Percentiles rank a stretch among this genome's conserved stretches.
Evolutionary conservation across 2,113 vertebrate genomes (phyloP).

Genomic region (Petroica traversi): DNA sequence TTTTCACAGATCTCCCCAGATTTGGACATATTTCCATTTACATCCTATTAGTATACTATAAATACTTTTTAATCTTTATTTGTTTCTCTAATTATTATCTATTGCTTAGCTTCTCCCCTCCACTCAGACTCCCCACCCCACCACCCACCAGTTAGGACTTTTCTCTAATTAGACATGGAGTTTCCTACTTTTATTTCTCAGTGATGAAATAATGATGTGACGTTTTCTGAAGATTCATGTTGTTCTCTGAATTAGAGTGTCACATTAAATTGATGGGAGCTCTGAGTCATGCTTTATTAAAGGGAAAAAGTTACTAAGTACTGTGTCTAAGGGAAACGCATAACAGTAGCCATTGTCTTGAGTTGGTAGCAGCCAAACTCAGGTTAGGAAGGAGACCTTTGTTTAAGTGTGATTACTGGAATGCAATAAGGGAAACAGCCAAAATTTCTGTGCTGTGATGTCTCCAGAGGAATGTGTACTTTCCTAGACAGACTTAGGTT

Average conservation of each 20-base stretch:
- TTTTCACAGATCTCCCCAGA: background rate
- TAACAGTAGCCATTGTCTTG: background rate
- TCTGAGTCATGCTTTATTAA: background rate
- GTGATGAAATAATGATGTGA: background rate
- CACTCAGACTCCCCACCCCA: background rate
- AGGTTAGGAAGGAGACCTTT: background rate
- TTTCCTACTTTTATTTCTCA: background rate
- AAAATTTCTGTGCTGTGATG: background rate
- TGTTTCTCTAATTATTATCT: background rate
- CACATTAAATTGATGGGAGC: background rate
- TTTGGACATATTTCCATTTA: background rate
- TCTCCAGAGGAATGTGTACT: background rate
- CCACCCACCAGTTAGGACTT: background rate
- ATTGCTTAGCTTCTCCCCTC: background rate
- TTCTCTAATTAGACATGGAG: background rate
- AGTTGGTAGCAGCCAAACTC: background rate
- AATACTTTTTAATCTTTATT: background rate
- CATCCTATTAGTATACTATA: background rate
- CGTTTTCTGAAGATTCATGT: background rate
- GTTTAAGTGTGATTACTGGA: background rate
- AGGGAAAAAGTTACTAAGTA: background rate
- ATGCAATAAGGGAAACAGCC: background rate
- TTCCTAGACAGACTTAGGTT: background rate
- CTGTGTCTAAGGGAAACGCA: background rate
- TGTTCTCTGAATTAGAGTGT: background rate